Base-by-base conservation (phyloP, 1,140 invertebrate genomes). In the Cotesia vestalis region DNA sequence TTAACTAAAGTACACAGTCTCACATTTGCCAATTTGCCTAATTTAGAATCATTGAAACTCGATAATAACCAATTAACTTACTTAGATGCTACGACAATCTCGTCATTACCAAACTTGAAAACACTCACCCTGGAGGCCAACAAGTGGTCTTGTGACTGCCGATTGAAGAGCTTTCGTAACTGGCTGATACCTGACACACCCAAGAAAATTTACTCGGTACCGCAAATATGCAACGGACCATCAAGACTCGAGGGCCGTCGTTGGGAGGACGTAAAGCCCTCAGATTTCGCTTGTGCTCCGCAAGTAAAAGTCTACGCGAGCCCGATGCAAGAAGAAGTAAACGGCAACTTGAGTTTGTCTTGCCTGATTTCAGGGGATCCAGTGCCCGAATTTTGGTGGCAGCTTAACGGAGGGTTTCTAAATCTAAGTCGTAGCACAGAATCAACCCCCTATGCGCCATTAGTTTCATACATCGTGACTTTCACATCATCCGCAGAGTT, bases 131-230 rank as follows among this genome's bases (percentile, higher is more conserved):
- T 96, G 35, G 92, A 95, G 72, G 92, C 93, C n/a, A 97, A 97
- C 81, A 94, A 92, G 12, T 97, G 95, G 95, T 89, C 89, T 73
- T 97, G 95, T 83, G 95, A 97, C 79, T 97, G 95, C 84, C 89
- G 92, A 62, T 83, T 97, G 61, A 90, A 94, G 62, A 91, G 91
- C 14, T 94, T 97, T 75, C 90, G 94, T 34, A 90, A 90, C 68
- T 96, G 94, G 94, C 90, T 95, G 78, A 88, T 94, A 0, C 76
- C 78, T 0, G 79, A 83, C 2, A 70, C 88, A 17, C 91, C 91
- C 68, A 90, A 80, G 12, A 90, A 91, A 73, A 83, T 94, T 3
- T 91, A 92, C 61, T 91, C 91, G 2, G 88, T 90, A n/a, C 87
- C 90, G 1, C 85, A 93, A 51, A 84, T 83, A 1, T 95, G 93